These are phyloP conservation scores for Brevimyrus niger DNA, from an alignment of 2,113 vertebrate genomes.

Conservation along the genomic window DNA sequence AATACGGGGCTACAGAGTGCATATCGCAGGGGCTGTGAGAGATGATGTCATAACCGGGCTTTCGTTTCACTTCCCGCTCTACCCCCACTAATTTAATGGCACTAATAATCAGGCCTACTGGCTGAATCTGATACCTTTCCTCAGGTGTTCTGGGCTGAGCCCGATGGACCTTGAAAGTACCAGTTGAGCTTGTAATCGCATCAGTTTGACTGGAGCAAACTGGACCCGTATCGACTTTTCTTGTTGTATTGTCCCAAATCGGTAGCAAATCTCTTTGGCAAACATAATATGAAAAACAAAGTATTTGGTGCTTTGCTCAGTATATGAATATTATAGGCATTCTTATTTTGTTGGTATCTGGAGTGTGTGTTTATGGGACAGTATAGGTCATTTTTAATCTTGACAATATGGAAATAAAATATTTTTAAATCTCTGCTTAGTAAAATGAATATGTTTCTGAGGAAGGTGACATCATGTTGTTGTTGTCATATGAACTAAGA, in stretches of 20 bases:
- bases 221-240: not conserved
- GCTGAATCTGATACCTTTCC: not conserved
- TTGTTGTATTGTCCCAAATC: not conserved
- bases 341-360: not conserved
- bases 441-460: not conserved
- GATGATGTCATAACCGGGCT: not conserved
- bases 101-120: not conserved
- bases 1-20: not conserved
- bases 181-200: not conserved
- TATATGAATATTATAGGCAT: not conserved
- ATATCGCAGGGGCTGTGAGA: not conserved
- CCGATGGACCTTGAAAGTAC: not conserved
- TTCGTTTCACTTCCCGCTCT: not conserved
- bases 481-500: not conserved
- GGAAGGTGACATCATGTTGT: not conserved
- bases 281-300: not conserved
- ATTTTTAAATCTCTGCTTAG: not conserved
- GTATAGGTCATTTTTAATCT: not conserved
- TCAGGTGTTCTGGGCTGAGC: not conserved
- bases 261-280: not conserved
- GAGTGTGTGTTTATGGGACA: not conserved
- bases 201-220: not conserved
- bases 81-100: not conserved
- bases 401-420: not conserved
- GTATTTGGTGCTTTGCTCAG: not conserved